phyloP scores from a whole-genome alignment of 2,888 invertebrate species.

The Epicampocera succincta region DNA sequence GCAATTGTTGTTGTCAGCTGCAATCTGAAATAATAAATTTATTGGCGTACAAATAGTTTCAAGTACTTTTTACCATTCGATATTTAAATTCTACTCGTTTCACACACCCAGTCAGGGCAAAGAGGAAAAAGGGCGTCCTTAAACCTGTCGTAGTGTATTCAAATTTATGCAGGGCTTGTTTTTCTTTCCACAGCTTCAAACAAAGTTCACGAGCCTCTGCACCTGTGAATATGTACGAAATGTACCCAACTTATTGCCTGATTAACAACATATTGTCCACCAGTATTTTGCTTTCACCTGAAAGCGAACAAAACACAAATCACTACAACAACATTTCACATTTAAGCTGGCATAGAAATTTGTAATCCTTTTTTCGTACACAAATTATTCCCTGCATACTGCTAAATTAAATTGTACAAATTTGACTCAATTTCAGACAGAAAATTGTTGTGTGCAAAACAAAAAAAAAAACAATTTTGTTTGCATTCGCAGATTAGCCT shows the following conservation, averaged over 20 bases:
- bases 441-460: constrained; percentile 36
- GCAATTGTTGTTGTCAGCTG: too few relatives aligned
- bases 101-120: too few relatives aligned
- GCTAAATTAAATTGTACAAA: constrained; percentile 2
- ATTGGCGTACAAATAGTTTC: too few relatives aligned
- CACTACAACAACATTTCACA: not conserved
- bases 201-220: not conserved
- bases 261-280: constrained; percentile 23
- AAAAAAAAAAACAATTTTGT: constrained; percentile 36
- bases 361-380: constrained; percentile 20
- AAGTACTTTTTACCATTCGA: too few relatives aligned
- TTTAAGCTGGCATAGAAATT: not conserved
- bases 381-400: not conserved
- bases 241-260: not conserved
- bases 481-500: constrained; percentile 33
- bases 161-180: too few relatives aligned
- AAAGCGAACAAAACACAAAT: too few relatives aligned
- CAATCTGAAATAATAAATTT: too few relatives aligned
- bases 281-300: not conserved
- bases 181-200: not conserved
- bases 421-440: not conserved
- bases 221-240: not conserved
- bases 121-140: too few relatives aligned
- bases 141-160: too few relatives aligned
- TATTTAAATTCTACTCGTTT: too few relatives aligned